Base-by-base conservation (phyloP, 2,888 invertebrate species). In the Archips crataeganus region DNA sequence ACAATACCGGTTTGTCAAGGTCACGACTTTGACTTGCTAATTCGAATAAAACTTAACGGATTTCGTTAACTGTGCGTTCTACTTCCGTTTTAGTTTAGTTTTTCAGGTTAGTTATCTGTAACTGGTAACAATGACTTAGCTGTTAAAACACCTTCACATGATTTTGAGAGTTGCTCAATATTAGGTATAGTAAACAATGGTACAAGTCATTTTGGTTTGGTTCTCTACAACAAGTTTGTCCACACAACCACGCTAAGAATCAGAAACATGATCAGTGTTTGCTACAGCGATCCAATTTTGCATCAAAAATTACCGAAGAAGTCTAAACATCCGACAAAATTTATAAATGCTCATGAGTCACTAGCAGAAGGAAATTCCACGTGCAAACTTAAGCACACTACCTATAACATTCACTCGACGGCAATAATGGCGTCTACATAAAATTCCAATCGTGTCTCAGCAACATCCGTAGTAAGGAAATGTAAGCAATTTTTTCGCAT, bases 21-120 rank as follows among this genome's bases (percentile, higher is more conserved):
- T 66, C 65, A 66, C 65, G 65, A 49, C 49, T 51, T 66, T 54
- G 65, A 23, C 49, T 64, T n/a, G 54, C 13, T 66, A 66, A 66
- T 15, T 66, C 39, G 10, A 10, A 54, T 39, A 2, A 2, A 5
- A 64, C 65, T 36, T 66, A 66, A 66, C 65, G 65, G 65, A 66
- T 66, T 51, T 36, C 54, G 15, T 10, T 54, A 66, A 66, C 65
- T 66, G 65, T 11, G 39, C 39, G 51, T 36, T 54, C 65, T 15
- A 66, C 51, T 66, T 64, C n/a, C 3, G n/a, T 9, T 54, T 23
- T 39, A 15, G 15, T 2, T 10, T 66, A 39, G 15, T 64, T 39
- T 62, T 23, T 15, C 10, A 23, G 15, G 39, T 54, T 54, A 54
- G 51, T n/a, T 23, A 9, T 9, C 51, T 15, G 6, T 51, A 15